A percentile compares a stretch with the other conserved stretches of the same genome.
Conservation (phyloP, 2,113 vertebrate genomes). For the Eclectus roratus region DNA sequence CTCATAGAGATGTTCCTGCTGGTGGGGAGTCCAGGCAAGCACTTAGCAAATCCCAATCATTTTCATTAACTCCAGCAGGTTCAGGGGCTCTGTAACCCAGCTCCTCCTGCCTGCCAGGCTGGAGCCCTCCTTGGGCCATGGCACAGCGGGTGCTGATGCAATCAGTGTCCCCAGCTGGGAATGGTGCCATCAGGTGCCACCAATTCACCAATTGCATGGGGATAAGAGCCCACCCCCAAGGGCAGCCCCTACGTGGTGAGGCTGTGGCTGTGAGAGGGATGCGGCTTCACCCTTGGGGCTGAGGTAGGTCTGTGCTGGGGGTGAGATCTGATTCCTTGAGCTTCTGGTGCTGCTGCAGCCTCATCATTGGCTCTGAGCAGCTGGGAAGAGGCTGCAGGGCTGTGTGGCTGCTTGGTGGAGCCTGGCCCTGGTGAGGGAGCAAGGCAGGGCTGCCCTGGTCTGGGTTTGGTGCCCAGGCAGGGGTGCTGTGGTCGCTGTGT, state of each 20-base stretch:
- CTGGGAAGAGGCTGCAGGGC: background rate
- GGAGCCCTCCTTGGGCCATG: rapidly evolving
- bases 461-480: background rate
- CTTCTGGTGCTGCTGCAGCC: background rate
- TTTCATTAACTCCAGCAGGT: no score
- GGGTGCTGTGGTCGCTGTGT: rapidly evolving
- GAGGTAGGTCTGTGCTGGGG: background rate
- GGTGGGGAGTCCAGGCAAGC: background rate
- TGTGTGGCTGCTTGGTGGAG: background rate
- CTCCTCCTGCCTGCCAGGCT: background rate
- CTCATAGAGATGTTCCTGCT: background rate
- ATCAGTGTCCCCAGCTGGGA: background rate
- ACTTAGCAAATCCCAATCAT: background rate
- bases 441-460: background rate
- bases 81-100: background rate
- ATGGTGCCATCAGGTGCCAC: background rate
- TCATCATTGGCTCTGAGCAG: background rate
- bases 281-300: rapidly evolving
- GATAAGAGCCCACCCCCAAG: rapidly evolving
- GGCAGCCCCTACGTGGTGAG: rapidly evolving
- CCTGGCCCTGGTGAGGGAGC: background rate
- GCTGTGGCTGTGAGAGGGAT: background rate
- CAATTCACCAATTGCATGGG: no score
- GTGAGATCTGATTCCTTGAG: background rate
- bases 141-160: background rate